A percentile compares a stretch with the other conserved stretches of the same genome.
Conservation (phyloP, 2,888 invertebrate genomes). For the Melanargia galathea region DNA sequence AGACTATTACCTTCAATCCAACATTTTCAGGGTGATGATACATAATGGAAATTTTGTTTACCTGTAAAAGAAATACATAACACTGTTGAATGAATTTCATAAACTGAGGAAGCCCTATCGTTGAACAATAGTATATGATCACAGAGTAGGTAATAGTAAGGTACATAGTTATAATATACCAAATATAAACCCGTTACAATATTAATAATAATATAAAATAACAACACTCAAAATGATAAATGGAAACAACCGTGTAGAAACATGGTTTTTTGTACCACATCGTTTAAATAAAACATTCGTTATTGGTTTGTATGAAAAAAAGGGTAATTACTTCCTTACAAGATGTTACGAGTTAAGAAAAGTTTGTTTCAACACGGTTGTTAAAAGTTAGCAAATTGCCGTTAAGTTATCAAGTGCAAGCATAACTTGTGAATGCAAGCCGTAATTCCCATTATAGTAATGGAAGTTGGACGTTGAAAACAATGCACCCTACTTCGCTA, state of each 20-base stretch:
- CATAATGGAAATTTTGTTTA: background rate
- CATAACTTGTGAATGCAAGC: conserved; percentile 47
- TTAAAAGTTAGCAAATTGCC: conserved; percentile 10
- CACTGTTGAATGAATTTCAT: background rate
- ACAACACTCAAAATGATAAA: no score
- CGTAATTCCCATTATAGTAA: conserved; percentile 59
- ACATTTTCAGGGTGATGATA: background rate
- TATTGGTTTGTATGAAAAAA: no score
- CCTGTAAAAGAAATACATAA: conserved; percentile 8
- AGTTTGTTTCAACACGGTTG: background rate
- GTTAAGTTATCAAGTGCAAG: conserved; percentile 18
- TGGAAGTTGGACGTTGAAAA: conserved; percentile 48
- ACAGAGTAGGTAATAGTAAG: no score
- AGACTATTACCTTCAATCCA: conserved; percentile 1
- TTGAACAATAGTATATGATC: no score
- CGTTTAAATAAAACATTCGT: no score
- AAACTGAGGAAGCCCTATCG: background rate
- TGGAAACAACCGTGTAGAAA: no score
- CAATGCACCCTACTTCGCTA: conserved; percentile 50
- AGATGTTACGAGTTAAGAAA: background rate
- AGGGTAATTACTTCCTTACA: background rate
- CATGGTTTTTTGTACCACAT: no score
- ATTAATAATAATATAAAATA: no score
- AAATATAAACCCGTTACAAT: no score
- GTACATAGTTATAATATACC: no score